Conservation (phyloP, 2,797 vertebrate genomes). For the Pterois miles region DNA sequence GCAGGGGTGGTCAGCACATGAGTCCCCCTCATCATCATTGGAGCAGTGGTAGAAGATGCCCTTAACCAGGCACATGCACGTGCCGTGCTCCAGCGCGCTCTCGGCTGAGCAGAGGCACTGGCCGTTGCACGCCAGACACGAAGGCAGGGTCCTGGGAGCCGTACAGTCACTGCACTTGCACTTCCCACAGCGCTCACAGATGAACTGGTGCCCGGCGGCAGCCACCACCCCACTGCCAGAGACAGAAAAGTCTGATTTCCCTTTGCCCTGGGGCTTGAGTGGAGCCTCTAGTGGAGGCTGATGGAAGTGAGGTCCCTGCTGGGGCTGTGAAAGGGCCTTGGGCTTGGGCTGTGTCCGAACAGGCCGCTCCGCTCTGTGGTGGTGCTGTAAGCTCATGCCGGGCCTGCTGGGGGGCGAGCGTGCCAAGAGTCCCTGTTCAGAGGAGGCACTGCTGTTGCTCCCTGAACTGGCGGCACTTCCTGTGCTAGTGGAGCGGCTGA, state of each 20-base stretch:
- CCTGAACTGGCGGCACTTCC: slow-evolving; percentile 94
- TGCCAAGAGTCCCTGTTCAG: slow-evolving; percentile 91
- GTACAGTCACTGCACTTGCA: slow-evolving; percentile 96
- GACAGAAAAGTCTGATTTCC: slow-evolving; percentile 72
- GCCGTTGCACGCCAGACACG: slow-evolving; percentile 91
- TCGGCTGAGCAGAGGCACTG: slow-evolving; percentile 96
- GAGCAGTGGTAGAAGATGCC: slow-evolving; percentile 99
- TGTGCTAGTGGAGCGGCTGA: slow-evolving; percentile 94
- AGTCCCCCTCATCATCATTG: slow-evolving; percentile 94
- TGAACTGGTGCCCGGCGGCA: slow-evolving; percentile 90
- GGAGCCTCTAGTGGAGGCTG: slow-evolving; percentile 79
- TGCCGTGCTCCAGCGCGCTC: slow-evolving; percentile 94
- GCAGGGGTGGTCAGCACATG: slow-evolving; percentile 94
- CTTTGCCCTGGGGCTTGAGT: slow-evolving; percentile 87
- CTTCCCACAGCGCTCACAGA: slow-evolving; percentile 95
- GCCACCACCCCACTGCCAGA: slow-evolving; percentile 48
- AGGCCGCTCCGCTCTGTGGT: slow-evolving; percentile 82
- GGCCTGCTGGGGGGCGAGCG: slow-evolving; percentile 85
- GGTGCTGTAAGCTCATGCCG: slow-evolving; percentile 67
- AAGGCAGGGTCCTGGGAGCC: slow-evolving; percentile 90
- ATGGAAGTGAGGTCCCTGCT: slow-evolving; percentile 71
- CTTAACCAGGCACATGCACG: slow-evolving; percentile 97
- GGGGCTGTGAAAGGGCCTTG: slow-evolving; percentile 72
- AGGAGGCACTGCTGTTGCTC: slow-evolving; percentile 93
- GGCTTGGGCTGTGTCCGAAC: slow-evolving; percentile 93